Conservation (phyloP, 2,113 vertebrate genomes). For the Bungarus multicinctus region DNA sequence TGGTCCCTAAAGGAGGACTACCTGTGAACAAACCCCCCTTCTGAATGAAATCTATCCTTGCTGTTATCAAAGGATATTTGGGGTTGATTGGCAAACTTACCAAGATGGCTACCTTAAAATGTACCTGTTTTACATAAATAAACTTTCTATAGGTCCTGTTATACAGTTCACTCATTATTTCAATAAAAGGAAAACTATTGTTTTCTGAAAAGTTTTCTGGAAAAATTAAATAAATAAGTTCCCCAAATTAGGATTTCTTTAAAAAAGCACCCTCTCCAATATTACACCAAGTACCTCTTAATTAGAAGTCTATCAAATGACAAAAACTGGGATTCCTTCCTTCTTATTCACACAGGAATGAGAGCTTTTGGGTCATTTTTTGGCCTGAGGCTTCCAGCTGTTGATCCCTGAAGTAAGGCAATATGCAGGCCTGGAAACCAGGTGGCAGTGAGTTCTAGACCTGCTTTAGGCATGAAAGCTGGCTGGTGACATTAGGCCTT, state of each 20-base stretch:
- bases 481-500: too few species aligned
- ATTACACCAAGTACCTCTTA: not conserved
- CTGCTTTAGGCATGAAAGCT: too few species aligned
- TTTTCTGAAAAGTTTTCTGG: not conserved
- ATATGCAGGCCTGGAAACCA: too few species aligned
- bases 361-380: not conserved
- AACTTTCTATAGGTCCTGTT: not conserved
- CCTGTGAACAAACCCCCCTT: not conserved
- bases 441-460: too few species aligned
- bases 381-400: not conserved
- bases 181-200: not conserved
- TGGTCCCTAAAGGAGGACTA: not conserved
- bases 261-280: not conserved
- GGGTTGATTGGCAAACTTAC: not conserved
- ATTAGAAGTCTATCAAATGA: not conserved
- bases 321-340: not conserved
- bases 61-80: not conserved
- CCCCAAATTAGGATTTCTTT: too few species aligned
- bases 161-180: not conserved
- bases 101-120: not conserved
- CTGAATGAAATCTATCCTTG: not conserved
- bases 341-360: not conserved
- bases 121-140: not conserved
- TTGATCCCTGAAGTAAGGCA: not conserved
- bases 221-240: not conserved